Evolutionary conservation across 2,797 vertebrate species (phyloP), one percentile per base, ranked within the genome.

Genomic region (Anolis apletophallus): DNA sequence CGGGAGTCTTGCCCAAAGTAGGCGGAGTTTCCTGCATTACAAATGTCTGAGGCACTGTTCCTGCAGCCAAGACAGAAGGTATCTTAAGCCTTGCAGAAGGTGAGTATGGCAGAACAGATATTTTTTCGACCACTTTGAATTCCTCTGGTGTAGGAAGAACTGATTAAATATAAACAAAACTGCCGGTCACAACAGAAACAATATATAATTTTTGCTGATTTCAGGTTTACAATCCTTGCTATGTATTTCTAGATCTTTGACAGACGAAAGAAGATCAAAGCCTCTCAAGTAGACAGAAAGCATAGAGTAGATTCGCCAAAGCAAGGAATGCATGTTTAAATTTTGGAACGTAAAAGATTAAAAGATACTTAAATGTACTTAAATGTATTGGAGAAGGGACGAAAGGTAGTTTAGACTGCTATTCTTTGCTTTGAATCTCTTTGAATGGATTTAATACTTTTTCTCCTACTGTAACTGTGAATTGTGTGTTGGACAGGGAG

Each of bases 1-100:
- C 23, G 85, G 85, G 87, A 92, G 40, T 40, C 19, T 32, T 87
- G 91, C 85, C 34, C 0, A 9, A 9, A 12, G 36, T 32, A 69
- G 84, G 82, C 52, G 59, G 0, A 52, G 69, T 78, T 85, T 64
- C 64, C 34, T 14, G 8, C 84, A 26, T 52, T 76, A 86, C 79
- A 88, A 85, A 19, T 12, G 34, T 36, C 9, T 55, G 10, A 84
- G 29, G 23, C 21, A 68, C 32, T 0, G 0, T 57, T 16, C 2
- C 0, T 73, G 29, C 69, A 68, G 6, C 13, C 68, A 52, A 78
- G 71, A 17, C 6, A 3, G 17, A 78, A 5, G 61, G n/a, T 16
- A 64, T 46, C 55, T 26, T 14, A 9, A 29, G 5, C 26, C 50
- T 1, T 57, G 57, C 50, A 0, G 50, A 7, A 90, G 90, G 92